These are phyloP conservation scores for Thalassarche chlororhynchos DNA, from an alignment of 2,113 vertebrate species.

Conservation along the genomic window DNA sequence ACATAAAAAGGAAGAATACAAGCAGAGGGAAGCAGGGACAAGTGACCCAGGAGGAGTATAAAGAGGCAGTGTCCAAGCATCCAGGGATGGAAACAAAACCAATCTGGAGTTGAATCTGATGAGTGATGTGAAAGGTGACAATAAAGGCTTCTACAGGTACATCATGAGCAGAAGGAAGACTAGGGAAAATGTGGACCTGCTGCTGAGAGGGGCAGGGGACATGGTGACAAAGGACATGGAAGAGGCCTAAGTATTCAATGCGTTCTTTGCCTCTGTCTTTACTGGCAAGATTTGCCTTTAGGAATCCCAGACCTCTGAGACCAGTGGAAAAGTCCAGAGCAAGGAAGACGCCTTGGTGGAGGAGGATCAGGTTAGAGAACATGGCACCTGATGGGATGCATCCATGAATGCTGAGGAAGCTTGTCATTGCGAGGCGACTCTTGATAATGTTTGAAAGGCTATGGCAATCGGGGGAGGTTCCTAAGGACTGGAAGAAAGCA, in stretches of 20 bases:
- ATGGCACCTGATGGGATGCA: not conserved
- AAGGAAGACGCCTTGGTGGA: not conserved
- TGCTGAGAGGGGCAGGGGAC: not conserved
- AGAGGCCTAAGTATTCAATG: not conserved
- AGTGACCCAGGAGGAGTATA: not conserved
- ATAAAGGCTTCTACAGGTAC: not conserved
- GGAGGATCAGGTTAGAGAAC: not conserved
- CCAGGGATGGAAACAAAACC: not conserved
- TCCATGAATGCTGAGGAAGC: not conserved
- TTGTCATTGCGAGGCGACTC: not conserved
- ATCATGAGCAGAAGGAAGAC: not conserved
- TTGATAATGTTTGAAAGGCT: not conserved
- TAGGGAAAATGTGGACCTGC: not conserved
- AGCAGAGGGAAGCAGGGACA: not conserved
- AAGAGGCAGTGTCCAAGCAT: not conserved
- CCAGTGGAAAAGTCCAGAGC: not conserved
- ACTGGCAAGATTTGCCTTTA: not conserved
- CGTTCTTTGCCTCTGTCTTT: not conserved
- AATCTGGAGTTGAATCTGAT: not conserved
- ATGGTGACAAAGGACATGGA: not conserved
- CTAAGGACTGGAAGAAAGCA: not conserved
- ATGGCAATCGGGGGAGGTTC: not conserved
- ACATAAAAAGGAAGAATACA: not conserved
- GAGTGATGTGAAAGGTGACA: not conserved
- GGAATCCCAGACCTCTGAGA: not conserved